Base-by-base conservation (phyloP, 2,113 vertebrate genomes). In the Silurus glanis region DNA sequence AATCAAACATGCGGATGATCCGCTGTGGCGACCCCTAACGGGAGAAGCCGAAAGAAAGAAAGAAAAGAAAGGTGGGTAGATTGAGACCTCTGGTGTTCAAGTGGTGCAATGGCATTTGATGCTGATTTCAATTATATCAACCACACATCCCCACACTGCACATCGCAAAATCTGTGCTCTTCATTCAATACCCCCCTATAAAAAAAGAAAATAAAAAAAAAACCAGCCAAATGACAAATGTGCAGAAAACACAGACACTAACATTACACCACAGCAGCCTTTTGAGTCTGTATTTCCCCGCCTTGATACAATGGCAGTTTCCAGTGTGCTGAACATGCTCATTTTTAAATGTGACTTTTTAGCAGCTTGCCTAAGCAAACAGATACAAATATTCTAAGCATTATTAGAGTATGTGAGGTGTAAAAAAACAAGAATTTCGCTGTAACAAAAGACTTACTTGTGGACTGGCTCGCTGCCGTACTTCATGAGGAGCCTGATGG, bases 401-500 rank as follows among this genome's bases (percentile, higher is more conserved):
- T 53, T 82, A 82, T 76, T 1, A 81, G 28, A 58, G 17, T 37
- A 72, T 74, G 9, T 56, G n/a, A 84, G 25, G 45, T 5, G 80
- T 23, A 14, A 49, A 21, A 5, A 21, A 5, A 19, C 5, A 47
- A 23, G 25, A 62, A 69, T 14, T 8, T 13, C 21, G 13, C 14
- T 49, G 28, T 23, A 71, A 75, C 25, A 62, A 37, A 80, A 45
- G 0, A 87, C 94, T 96, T 90, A 99, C 98, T 95, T 97, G 89
- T 92, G 95, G 83, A 99, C 97, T 0, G 97, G 97, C 56, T 98
- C 97, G n/a, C 93, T 96, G 90, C 98, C 98, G 0, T 93, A 97
- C 93, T 99, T 99, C 98, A 99, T 99, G 80, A 99, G 96, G 90
- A 98, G 91, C 28, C 98, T 94, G 93, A 99, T 97, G 91, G 98